phyloP scores from a whole-genome alignment of 2,113 vertebrate species.

The Gymnogyps californianus region DNA sequence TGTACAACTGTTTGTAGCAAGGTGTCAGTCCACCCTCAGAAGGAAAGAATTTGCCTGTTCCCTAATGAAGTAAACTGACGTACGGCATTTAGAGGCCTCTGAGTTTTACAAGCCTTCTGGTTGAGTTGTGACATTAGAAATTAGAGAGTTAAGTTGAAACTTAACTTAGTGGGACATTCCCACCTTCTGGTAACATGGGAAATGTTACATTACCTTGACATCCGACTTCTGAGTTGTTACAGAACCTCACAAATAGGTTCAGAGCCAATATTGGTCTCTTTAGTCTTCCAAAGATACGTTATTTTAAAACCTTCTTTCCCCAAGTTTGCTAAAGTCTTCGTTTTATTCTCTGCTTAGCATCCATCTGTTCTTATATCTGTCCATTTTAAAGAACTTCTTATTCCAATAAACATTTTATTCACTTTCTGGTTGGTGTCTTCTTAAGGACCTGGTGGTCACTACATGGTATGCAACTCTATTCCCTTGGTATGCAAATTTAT shows the following conservation, averaged over 20 bases:
- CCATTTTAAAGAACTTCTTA: background rate
- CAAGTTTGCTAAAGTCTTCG: background rate
- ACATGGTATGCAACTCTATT: background rate
- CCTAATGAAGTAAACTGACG: background rate
- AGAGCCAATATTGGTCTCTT: background rate
- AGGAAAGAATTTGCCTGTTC: background rate
- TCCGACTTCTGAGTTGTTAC: background rate
- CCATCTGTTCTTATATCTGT: background rate
- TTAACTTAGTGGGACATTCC: background rate
- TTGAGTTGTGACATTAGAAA: background rate
- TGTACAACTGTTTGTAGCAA: background rate
- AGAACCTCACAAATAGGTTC: background rate
- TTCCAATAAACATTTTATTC: background rate
- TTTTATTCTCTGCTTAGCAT: background rate
- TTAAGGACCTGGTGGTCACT: background rate
- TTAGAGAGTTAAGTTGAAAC: background rate
- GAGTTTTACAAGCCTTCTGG: background rate
- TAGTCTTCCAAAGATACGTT: background rate
- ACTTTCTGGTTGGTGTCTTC: background rate
- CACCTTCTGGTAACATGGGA: accelerated
- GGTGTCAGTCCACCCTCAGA: background rate
- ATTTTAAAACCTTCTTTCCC: background rate
- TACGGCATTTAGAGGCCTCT: background rate
- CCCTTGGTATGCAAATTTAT: background rate
- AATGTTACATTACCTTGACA: background rate